Conservation (phyloP, 2,888 invertebrate species). For the Athripsodes cinereus region DNA sequence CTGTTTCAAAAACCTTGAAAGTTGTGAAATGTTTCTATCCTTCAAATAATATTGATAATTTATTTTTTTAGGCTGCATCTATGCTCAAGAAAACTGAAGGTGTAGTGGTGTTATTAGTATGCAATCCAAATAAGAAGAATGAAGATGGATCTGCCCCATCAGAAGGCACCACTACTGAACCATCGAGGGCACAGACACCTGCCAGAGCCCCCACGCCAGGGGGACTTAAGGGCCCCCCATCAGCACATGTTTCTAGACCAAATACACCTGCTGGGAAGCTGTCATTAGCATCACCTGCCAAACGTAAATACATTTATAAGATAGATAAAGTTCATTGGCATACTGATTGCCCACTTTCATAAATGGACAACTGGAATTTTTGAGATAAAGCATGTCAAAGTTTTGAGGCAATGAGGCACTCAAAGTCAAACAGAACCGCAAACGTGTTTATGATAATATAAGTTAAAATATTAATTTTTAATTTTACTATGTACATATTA, state of each 20-base stretch:
- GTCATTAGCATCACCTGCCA: conserved; percentile 42
- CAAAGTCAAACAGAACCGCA: too few relatives aligned
- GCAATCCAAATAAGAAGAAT: conserved; percentile 76
- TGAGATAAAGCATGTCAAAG: too few relatives aligned
- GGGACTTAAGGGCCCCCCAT: conserved; percentile 14
- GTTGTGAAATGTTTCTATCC: too few relatives aligned
- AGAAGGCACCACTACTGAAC: conserved; percentile 31
- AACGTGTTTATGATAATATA: too few relatives aligned
- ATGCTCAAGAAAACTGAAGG: conserved; percentile 84
- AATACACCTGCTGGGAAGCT: conserved; percentile 31
- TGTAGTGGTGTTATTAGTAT: conserved; percentile 73
- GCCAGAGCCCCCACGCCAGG: conserved; percentile 29
- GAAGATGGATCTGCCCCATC: conserved; percentile 43
- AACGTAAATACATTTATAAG: conserved; percentile 34
- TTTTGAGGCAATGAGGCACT: too few relatives aligned
- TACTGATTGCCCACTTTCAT: not conserved
- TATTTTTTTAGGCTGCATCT: conserved; percentile 63
- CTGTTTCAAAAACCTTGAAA: too few relatives aligned
- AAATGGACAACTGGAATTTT: too few relatives aligned
- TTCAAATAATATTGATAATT: too few relatives aligned
- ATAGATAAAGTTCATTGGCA: not conserved
- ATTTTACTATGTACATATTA: too few relatives aligned
- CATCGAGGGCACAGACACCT: conserved; percentile 24
- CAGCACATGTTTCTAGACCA: conserved; percentile 25
- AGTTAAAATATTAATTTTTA: too few relatives aligned